phyloP scores from a whole-genome alignment of 1,140 invertebrate genomes.

The Colletes gigas region DNA sequence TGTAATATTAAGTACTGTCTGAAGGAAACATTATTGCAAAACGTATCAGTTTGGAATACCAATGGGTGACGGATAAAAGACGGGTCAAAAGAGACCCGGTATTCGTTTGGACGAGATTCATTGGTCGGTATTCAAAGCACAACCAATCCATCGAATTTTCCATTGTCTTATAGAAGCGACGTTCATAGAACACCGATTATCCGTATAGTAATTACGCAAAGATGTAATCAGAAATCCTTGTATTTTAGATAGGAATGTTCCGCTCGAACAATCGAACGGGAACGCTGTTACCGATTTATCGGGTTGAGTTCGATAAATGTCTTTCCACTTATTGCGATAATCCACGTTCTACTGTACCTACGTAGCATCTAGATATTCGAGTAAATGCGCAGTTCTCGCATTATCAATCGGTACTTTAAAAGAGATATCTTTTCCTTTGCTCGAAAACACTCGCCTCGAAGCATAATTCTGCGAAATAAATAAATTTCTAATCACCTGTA shows the following conservation, averaged over 20 bases:
- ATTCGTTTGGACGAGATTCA: too few relatives aligned
- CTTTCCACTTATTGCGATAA: background rate
- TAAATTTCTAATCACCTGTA: too few relatives aligned
- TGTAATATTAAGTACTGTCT: too few relatives aligned
- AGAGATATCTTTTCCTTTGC: background rate
- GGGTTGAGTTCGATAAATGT: background rate
- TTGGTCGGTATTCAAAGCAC: too few relatives aligned
- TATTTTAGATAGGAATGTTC: background rate
- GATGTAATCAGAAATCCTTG: too few relatives aligned
- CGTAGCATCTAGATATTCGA: background rate
- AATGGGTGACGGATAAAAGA: too few relatives aligned
- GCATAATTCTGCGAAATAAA: too few relatives aligned
- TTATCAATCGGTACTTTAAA: background rate
- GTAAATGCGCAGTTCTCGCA: background rate
- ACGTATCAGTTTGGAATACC: too few relatives aligned
- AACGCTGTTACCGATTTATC: conserved; percentile 9
- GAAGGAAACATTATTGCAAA: too few relatives aligned
- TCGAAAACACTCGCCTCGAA: background rate
- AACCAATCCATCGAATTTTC: background rate
- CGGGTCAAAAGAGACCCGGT: too few relatives aligned
- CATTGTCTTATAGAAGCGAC: background rate
- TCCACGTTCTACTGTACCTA: background rate
- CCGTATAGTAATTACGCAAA: background rate
- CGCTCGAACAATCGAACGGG: background rate
- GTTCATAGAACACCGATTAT: background rate